Evolutionary conservation across 2,888 invertebrate genomes (phyloP).

Genomic region (Tyria jacobaeae): DNA sequence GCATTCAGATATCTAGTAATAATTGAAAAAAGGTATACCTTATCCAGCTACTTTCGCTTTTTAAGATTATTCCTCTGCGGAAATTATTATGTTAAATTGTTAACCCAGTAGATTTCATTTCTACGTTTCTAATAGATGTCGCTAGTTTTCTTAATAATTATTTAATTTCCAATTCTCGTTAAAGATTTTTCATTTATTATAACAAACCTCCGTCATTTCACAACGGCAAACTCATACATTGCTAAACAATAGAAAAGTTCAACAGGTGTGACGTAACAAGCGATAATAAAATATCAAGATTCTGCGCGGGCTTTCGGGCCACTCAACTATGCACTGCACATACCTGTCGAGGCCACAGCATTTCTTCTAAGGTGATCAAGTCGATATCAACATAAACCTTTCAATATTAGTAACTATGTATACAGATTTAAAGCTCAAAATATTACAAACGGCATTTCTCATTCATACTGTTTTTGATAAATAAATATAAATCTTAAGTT

Average conservation of each 20-base stretch:
- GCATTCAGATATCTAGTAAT: too few species aligned
- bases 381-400: slow-evolving; percentile 37
- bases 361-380: slow-evolving; percentile 80
- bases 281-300: slow-evolving; percentile 57
- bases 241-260: slow-evolving; percentile 48
- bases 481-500: slow-evolving; percentile 38
- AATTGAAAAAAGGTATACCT: too few species aligned
- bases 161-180: background rate
- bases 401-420: slow-evolving; percentile 33
- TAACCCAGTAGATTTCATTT: background rate
- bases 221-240: slow-evolving; percentile 28
- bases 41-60: too few species aligned
- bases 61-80: too few species aligned
- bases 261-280: slow-evolving; percentile 52
- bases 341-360: slow-evolving; percentile 74
- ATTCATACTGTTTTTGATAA: slow-evolving; percentile 36
- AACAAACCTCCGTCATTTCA: slow-evolving; percentile 24
- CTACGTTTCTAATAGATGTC: slow-evolving; percentile 27
- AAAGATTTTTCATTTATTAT: background rate
- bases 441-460: slow-evolving; percentile 18
- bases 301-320: slow-evolving; percentile 57
- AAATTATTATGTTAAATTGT: too few species aligned
- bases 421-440: slow-evolving; percentile 32
- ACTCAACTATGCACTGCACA: slow-evolving; percentile 61
- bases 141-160: slow-evolving; percentile 13